Evolutionary conservation across 2,113 vertebrate genomes (phyloP).

Genomic region (Centropus bengalensis): DNA sequence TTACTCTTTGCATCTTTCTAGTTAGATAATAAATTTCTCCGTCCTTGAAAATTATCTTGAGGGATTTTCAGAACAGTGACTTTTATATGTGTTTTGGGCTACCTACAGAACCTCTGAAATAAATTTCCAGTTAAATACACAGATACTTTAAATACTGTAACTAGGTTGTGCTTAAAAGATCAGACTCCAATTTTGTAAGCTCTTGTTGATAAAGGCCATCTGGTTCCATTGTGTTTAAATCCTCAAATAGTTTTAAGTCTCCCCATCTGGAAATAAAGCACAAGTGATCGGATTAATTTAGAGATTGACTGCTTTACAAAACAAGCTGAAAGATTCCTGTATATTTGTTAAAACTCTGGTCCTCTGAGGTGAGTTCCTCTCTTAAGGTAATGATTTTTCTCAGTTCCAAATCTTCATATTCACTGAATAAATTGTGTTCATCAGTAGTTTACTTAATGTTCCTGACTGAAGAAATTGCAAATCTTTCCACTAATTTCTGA

Average conservation of each 20-base stretch:
- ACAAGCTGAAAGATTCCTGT: neutral
- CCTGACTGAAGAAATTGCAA: neutral
- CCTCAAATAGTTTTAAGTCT: neutral
- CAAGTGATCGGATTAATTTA: neutral
- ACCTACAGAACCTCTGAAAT: neutral
- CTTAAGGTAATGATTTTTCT: neutral
- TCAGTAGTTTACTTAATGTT: neutral
- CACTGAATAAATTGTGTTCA: neutral
- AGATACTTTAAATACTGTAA: neutral
- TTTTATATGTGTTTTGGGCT: neutral
- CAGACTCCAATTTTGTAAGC: neutral
- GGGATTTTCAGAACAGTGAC: neutral
- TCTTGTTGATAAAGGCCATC: neutral
- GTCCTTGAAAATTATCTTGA: neutral
- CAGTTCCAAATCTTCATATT: neutral
- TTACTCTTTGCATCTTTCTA: neutral
- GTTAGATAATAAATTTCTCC: neutral
- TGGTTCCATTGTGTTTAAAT: neutral
- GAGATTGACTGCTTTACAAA: neutral
- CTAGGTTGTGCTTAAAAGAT: neutral
- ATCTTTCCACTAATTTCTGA: neutral
- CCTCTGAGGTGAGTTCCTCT: neutral
- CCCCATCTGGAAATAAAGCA: neutral
- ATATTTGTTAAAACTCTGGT: neutral
- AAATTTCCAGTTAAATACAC: neutral